Base-by-base conservation (phyloP, 92 coral and sea anemone species). In the Epizoanthus rinbou region DNA sequence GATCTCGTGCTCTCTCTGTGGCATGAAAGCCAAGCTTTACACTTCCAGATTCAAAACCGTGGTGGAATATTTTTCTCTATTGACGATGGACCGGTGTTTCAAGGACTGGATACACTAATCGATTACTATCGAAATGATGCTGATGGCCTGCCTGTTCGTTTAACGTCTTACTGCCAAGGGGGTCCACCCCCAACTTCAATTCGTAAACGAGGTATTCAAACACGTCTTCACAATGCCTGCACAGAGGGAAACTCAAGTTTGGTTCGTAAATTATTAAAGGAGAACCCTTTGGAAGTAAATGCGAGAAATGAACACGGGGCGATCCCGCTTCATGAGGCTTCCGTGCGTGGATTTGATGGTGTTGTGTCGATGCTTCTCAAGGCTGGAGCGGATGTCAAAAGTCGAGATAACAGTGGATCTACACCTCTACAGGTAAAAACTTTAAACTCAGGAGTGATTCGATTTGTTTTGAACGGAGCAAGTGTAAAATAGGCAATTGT, bases 21-120 rank as follows among this genome's bases (percentile, higher is more conserved):
- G 99, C 89, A 88, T 62, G 89, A 68, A 6, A 89, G 90, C 79
- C 95, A 94, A 88, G 97, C 98, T 25, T 91, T 87, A 83, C 99
- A 96, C 90, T 96, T 94, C 45, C 99, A 96, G 69, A 96, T 96
- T 14, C 96, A 91, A 83, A 88, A 90, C 79, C 95, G 95, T 39
- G 99, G 99, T 25, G 98, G 92, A 17, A 88, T 87, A 17, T 91
- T 86, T 67, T 96, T 91, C 72, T 88, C 96, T 33, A 94, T 96
- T 54, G 99, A 96, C 80, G 99, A 96, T 81, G 99, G 99, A 24
- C 99, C 99, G 6, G 86, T 88, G 21, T 96, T 96, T 73, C 91
- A 92, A 57, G 99, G 99, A 15, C 59, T 96, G 57, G 99, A 96
- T 65, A 75, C 94, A 9, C 90, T 96, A 63, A 80, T 96, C 37